Evolutionary conservation across 2,888 invertebrate species (phyloP), one percentile per base, ranked within the genome.

Genomic region (Nudaria mundana): DNA sequence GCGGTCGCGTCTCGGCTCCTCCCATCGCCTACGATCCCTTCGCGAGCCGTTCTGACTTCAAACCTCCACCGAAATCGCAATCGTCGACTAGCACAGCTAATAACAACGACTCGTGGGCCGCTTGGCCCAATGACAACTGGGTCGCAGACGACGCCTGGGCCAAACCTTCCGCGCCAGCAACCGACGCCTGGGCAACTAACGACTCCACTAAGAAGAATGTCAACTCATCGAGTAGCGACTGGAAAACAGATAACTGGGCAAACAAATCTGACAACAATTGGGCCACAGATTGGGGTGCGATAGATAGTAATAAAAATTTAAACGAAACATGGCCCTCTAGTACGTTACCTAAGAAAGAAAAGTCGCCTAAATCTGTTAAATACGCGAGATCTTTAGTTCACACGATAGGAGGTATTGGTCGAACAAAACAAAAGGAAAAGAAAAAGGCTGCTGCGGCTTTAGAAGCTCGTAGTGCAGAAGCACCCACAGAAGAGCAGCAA

Each of bases 401-500:
- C 54, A 87, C 88, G 53, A 84, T 89, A 69, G 88, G 89, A 13
- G 88, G 88, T 3, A 83, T 89, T 33, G 88, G 84, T 0, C 58
- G 87, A 38, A 49, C 71, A 36, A 71, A 58, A 51, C 72, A 80
- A 50, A 78, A 75, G 62, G 71, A 83, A 1, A 90, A 88, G 54
- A 88, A 85, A 51, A 70, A 77, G 51, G 88, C 84, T 50, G 70
- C 76, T 50, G 6, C 31, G 6, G 55, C 25, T 1, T 0, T 43
- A 8, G 74, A 70, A 38, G 49, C 72, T 5, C 62, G 71, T 12
- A 69, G 72, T n/a, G 40, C 61, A 2, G 78, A 73, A 49, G 38
- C 57, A 7, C 81, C 91, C 1, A 84, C 88, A 0, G 94, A 94
- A 70, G 93, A 93, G 61, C 90, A 92, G 70, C 94, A 94, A 76